Conservation (phyloP, 35 echinoderm and acorn worm genomes). For the Apostichopus parvimensis region DNA sequence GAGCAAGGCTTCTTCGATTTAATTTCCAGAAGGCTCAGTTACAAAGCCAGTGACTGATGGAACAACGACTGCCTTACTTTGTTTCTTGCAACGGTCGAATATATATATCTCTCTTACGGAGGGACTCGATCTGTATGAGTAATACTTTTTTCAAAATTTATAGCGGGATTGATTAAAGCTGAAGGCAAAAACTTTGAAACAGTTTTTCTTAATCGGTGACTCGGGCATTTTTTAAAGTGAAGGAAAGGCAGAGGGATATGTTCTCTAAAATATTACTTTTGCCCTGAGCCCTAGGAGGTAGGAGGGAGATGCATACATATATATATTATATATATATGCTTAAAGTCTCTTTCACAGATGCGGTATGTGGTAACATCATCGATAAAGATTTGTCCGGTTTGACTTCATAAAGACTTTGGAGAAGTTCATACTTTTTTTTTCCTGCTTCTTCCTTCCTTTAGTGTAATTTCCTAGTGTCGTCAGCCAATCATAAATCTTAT, state of each 20-base stretch:
- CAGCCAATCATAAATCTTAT: too few species aligned
- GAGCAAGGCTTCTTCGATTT: background rate
- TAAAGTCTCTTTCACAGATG: too few species aligned
- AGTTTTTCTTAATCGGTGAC: background rate
- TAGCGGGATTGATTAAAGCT: background rate
- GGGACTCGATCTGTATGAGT: background rate
- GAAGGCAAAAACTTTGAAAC: slow-evolving; percentile 3
- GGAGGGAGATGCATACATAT: too few species aligned
- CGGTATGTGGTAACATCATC: too few species aligned
- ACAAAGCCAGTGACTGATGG: background rate
- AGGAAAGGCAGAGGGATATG: background rate
- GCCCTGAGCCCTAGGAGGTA: background rate
- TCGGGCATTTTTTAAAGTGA: background rate
- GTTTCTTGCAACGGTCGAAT: background rate
- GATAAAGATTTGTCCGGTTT: too few species aligned
- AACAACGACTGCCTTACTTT: background rate
- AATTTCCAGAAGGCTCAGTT: slow-evolving; percentile 16
- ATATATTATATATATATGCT: too few species aligned
- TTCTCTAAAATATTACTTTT: background rate
- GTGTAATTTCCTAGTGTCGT: too few species aligned
- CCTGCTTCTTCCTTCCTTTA: too few species aligned
- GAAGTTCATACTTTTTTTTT: too few species aligned
- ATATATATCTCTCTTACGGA: background rate
- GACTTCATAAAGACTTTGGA: too few species aligned
- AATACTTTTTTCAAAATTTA: slow-evolving; percentile 1